Base-by-base conservation (phyloP, 2,113 vertebrate genomes). In the Psilopsiagon aymara region DNA sequence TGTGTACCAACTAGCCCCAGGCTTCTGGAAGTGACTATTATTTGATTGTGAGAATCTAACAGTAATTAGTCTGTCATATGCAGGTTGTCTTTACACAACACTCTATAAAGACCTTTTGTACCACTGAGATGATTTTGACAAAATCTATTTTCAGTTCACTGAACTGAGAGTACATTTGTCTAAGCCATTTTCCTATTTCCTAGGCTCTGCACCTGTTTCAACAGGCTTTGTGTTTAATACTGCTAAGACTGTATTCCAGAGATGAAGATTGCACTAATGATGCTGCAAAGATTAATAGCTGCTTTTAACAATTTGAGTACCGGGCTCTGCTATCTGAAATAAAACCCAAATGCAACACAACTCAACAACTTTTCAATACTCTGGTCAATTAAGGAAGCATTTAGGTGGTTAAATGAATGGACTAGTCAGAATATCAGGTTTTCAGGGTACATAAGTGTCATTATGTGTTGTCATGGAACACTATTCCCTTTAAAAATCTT, bases 121-220 rank as follows among this genome's bases (percentile, higher is more conserved):
- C 55, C 44, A 93, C 51, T 88, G 70, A 91, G 57, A 76, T 41
- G 41, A 41, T 83, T 84, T 90, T 94, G 47, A 86, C 43, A 95
- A 89, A 63, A 77, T 90, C 71, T 84, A 47, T 77, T 95, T 91
- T 90, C 86, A 91, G 92, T 91, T 95, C 81, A 95, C 43, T 93
- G 94, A 91, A 88, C 87, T 86, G 90, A 96, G 67, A 94, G 67
- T 37, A 46, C 71, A 94, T 96, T 94, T 94, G 63, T 71, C 64
- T 94, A 94, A 82, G 62, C 68, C 35, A 75, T 33, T 79, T 96
- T 83, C 70, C 52, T 88, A 25, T 55, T 39, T 95, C 64, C 88
- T 43, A 87, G 77, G 35, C 23, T 67, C 67, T 63, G 10, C 73
- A 96, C 37, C 77, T 91, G 37, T 82, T 94, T 69, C 75, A 90